Conservation (phyloP, 35 echinoderm and acorn worm species). For the Hemicentrotus pulcherrimus region DNA sequence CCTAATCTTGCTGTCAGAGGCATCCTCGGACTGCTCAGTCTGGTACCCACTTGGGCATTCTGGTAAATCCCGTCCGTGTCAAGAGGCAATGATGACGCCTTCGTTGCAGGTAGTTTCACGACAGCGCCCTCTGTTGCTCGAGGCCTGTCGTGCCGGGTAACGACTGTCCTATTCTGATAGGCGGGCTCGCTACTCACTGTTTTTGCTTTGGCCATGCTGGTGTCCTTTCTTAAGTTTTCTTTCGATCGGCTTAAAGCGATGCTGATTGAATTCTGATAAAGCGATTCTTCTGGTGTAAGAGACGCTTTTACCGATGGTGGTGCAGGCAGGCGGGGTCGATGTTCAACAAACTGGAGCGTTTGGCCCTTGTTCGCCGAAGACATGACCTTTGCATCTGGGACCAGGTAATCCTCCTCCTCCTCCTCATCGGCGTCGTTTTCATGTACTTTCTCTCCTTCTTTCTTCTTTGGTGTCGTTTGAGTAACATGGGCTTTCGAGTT, state of each 20-base stretch:
- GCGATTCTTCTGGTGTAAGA: background rate
- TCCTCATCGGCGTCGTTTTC: background rate
- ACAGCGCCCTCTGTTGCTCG: background rate
- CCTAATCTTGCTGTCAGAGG: background rate
- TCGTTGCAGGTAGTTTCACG: background rate
- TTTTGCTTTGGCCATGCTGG: background rate
- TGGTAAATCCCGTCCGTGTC: background rate
- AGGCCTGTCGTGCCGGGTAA: background rate
- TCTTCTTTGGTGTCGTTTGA: background rate
- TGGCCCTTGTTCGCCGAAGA: background rate
- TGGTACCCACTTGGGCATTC: background rate
- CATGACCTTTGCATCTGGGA: background rate
- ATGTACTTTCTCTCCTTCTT: background rate
- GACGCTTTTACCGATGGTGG: background rate
- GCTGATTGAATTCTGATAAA: slow-evolving; percentile 6
- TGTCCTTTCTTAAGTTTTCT: background rate
- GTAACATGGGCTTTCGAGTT: background rate
- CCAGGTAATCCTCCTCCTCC: background rate
- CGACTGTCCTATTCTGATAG: background rate
- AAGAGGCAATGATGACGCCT: background rate
- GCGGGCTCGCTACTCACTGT: background rate
- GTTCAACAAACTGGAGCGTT: background rate
- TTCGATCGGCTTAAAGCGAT: background rate
- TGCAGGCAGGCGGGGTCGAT: background rate
- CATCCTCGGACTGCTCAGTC: background rate